These are phyloP conservation scores for Allophyes oxyacanthae DNA, from an alignment of 2,888 invertebrate genomes.

Conservation along the genomic window DNA sequence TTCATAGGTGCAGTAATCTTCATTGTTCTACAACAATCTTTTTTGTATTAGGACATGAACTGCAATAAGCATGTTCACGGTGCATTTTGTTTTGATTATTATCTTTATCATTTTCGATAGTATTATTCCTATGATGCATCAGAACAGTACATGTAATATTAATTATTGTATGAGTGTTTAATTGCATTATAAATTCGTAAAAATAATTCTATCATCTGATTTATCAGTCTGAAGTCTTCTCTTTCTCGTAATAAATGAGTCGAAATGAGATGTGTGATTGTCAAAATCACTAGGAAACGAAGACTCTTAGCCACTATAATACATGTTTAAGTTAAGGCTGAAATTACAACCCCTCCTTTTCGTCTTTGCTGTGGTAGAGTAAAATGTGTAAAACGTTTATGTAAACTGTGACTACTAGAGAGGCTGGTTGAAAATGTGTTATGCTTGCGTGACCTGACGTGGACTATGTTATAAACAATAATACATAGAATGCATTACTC, in stretches of 20 bases:
- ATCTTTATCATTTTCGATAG: neutral
- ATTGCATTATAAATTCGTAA: neutral
- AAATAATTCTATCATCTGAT: neutral
- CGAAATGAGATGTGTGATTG: too few species aligned
- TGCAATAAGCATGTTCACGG: neutral
- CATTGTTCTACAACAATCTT: conserved; percentile 10
- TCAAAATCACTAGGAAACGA: too few species aligned
- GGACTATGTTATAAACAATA: conserved; percentile 12
- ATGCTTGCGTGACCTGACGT: conserved; percentile 24
- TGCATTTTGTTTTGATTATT: too few species aligned
- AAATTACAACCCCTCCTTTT: too few species aligned
- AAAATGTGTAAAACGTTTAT: too few species aligned
- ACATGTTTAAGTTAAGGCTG: too few species aligned
- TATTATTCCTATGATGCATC: too few species aligned
- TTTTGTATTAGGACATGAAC: conserved; percentile 10
- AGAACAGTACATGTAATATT: neutral
- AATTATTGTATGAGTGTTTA: neutral
- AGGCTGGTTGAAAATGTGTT: conserved; percentile 21
- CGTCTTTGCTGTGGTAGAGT: too few species aligned
- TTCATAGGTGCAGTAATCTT: conserved; percentile 7
- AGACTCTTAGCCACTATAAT: too few species aligned
- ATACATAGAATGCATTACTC: conserved; percentile 87
- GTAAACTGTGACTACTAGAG: neutral
- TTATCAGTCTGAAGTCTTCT: neutral
- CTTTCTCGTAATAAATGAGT: too few species aligned